Evolutionary conservation across 2,888 invertebrate genomes (phyloP).

Genomic region (Onthophagus sagittarius): DNA sequence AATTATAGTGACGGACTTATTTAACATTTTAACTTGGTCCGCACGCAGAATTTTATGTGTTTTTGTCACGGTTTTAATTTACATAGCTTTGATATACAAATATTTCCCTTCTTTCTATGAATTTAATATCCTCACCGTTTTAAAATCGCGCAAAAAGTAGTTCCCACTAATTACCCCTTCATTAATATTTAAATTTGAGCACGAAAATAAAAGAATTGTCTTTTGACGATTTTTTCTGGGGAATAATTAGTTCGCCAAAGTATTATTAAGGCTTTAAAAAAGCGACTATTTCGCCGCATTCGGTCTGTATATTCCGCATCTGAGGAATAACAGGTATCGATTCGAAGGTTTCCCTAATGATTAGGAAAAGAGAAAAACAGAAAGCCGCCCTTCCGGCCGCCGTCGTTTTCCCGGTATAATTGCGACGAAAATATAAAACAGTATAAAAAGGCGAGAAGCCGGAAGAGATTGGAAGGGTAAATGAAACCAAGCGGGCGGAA

Average conservation of each 20-base stretch:
- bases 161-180: background rate
- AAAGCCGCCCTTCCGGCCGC: background rate
- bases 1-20: slow-evolving; percentile 25
- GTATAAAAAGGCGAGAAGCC: slow-evolving; percentile 35
- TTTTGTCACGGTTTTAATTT: slow-evolving; percentile 1
- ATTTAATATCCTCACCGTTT: background rate
- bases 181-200: background rate
- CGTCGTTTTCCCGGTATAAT: slow-evolving; percentile 27
- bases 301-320: slow-evolving; percentile 7
- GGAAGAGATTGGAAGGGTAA: slow-evolving; percentile 34
- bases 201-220: background rate
- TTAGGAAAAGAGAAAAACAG: slow-evolving; percentile 4
- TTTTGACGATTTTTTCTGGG: too few species aligned
- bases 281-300: too few species aligned
- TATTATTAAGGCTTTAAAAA: background rate
- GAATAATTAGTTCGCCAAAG: background rate
- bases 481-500: slow-evolving; percentile 37
- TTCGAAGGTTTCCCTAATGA: slow-evolving; percentile 8
- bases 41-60: slow-evolving; percentile 3
- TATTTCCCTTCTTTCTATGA: background rate
- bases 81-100: slow-evolving; percentile 1
- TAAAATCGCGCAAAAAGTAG: background rate
- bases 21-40: slow-evolving; percentile 21
- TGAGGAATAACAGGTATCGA: slow-evolving; percentile 10
- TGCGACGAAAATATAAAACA: slow-evolving; percentile 33